phyloP scores from a whole-genome alignment of 2,113 vertebrate species.

The Lophochroa leadbeateri region DNA sequence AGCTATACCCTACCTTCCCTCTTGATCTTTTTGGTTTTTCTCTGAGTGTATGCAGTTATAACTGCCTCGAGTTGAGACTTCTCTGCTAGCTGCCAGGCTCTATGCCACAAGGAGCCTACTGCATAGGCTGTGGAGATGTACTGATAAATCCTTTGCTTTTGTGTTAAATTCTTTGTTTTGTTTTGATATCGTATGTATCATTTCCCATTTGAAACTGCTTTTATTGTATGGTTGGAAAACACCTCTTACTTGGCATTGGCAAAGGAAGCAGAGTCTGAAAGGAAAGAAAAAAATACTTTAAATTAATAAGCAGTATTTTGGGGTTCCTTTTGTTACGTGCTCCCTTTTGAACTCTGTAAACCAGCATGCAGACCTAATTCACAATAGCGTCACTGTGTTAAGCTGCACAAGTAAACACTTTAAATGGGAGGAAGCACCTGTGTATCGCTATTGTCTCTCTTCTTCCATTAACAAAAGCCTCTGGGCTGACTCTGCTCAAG shows the following conservation, averaged over 20 bases:
- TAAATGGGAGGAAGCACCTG: slow-evolving; percentile 73
- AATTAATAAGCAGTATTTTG: slow-evolving; percentile 49
- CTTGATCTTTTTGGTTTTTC: background rate
- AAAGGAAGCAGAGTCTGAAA: slow-evolving; percentile 40
- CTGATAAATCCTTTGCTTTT: slow-evolving; percentile 21
- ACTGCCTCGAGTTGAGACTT: background rate
- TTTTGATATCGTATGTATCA: slow-evolving; percentile 1
- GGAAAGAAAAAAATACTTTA: background rate
- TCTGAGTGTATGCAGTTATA: rapidly evolving
- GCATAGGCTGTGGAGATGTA: background rate
- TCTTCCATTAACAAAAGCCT: slow-evolving; percentile 21
- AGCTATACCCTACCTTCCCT: background rate
- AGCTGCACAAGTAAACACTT: slow-evolving; percentile 62
- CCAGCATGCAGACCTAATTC: background rate
- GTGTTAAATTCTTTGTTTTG: background rate
- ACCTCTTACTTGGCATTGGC: slow-evolving; percentile 16
- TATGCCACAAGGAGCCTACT: background rate
- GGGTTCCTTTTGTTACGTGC: slow-evolving; percentile 46
- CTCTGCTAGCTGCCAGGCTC: background rate
- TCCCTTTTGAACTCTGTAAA: slow-evolving; percentile 58
- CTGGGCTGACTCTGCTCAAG: background rate
- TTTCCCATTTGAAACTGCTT: slow-evolving; percentile 26
- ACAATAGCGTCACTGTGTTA: background rate
- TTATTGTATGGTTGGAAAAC: slow-evolving; percentile 51
- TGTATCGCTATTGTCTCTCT: slow-evolving; percentile 39